Percentiles rank a stretch among this genome's conserved stretches.
Conservation (phyloP, 1,140 invertebrate genomes). For the Grapholita molesta region DNA sequence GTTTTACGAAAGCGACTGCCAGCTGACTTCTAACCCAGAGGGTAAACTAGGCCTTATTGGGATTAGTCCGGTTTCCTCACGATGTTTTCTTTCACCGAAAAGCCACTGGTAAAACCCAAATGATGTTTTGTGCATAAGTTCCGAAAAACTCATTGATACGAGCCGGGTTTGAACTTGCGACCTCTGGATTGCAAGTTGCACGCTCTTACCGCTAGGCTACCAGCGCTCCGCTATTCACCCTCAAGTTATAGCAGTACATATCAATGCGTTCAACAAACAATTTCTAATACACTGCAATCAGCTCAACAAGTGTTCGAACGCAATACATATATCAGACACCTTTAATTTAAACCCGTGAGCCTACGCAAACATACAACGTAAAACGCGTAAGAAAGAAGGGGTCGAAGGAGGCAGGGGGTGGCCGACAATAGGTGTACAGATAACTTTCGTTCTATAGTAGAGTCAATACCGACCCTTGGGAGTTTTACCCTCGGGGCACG, state of each 20-base stretch:
- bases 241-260: background rate
- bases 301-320: conserved; percentile 26
- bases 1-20: too few species aligned
- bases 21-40: too few species aligned
- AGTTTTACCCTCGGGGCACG: conserved; percentile 73
- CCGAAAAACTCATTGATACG: too few species aligned
- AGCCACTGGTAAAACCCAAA: too few species aligned
- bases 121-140: too few species aligned
- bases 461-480: conserved; percentile 76
- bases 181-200: too few species aligned
- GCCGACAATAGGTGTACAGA: conserved; percentile 75
- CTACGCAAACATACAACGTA: conserved; percentile 62
- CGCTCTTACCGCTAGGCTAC: too few species aligned
- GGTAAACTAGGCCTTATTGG: too few species aligned
- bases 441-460: conserved; percentile 74
- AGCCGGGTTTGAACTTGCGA: too few species aligned
- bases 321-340: conserved; percentile 2
- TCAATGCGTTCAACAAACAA: background rate
- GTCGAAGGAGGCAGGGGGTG: conserved; percentile 44
- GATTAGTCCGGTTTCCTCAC: too few species aligned
- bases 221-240: too few species aligned
- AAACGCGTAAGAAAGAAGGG: conserved; percentile 71
- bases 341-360: conserved; percentile 11
- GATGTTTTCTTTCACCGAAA: too few species aligned
- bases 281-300: background rate